Evolutionary conservation across 2,888 invertebrate genomes (phyloP).

Genomic region (Aradus depressus): DNA sequence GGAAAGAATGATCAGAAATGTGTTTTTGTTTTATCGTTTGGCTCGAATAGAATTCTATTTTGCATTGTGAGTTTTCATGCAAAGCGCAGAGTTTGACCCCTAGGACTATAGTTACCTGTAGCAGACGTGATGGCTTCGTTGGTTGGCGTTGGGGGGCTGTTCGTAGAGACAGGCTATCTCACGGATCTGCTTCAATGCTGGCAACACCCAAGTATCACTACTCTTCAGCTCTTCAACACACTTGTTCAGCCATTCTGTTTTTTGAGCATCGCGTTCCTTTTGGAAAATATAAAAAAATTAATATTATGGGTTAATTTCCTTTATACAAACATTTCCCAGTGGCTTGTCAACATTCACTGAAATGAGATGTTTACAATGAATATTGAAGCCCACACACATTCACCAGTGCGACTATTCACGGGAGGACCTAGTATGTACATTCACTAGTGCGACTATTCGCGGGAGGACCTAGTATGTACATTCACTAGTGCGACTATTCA

Average conservation of each 20-base stretch:
- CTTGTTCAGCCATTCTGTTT: slow-evolving; percentile 88
- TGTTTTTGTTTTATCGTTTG: background rate
- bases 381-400: too few relatives aligned
- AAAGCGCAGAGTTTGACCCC: background rate
- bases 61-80: background rate
- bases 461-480: too few relatives aligned
- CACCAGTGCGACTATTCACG: too few relatives aligned
- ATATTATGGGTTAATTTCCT: too few relatives aligned
- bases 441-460: too few relatives aligned
- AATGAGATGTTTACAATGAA: too few relatives aligned
- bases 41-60: background rate
- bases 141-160: slow-evolving; percentile 55
- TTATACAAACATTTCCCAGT: too few relatives aligned
- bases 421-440: too few relatives aligned
- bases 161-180: slow-evolving; percentile 94
- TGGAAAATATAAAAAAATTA: slow-evolving; percentile 20
- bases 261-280: slow-evolving; percentile 83
- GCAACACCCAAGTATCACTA: slow-evolving; percentile 83
- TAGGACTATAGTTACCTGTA: slow-evolving; percentile 39
- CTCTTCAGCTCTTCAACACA: slow-evolving; percentile 90
- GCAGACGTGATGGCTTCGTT: slow-evolving; percentile 46
- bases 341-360: too few relatives aligned
- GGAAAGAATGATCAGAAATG: too few relatives aligned
- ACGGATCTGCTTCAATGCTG: slow-evolving; percentile 86
- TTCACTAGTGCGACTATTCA: too few relatives aligned